Evolutionary conservation across 2,797 vertebrate species (phyloP), one percentile per base, ranked within the genome.

Genomic region (Lacerta viridis): DNA sequence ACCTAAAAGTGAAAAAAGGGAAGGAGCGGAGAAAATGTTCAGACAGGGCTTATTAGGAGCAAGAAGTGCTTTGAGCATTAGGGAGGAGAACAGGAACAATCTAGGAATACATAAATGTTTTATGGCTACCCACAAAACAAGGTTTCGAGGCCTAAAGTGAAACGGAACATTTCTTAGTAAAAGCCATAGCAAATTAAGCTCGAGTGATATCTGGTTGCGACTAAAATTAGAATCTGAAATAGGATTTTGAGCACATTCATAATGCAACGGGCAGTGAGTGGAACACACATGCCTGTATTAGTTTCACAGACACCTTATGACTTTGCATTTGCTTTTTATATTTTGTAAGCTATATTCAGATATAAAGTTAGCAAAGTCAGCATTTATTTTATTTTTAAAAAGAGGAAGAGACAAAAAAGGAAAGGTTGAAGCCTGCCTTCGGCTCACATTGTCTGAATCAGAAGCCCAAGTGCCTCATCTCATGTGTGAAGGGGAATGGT

Each of bases 151-250:
- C 18, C 9, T 74, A 81, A 81, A 87, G 7, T 36, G 84, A 71
- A 1, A 80, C 92, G 81, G 88, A 92, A 86, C 87, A 93, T 92
- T 90, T 88, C 43, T 69, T 90, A 89, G 80, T 83, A 90, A 85
- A 85, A 86, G 86, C 88, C 91, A 91, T 86, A 80, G 80, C 89
- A 93, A 94, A 95, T 76, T 80, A 87, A 46, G 91, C 77, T 2
- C 43, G 88, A 90, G 71, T 77, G 87, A 87, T n/a, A 1, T 91
- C 93, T 92, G 88, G 69, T 89, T 88, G 83, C 64, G 83, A 61
- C 86, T 90, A 88, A 86, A 94, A 94, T 94, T 85, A 94, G 93
- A 94, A 92, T 88, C 79, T 88, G 89, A 94, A 95, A 90, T 85
- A 92, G 89, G 92, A 78, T 72, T 91, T 94, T 86, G 89, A 87